Evolutionary conservation across 2,888 invertebrate genomes (phyloP).

Genomic region (Dromius quadrimaculatus): DNA sequence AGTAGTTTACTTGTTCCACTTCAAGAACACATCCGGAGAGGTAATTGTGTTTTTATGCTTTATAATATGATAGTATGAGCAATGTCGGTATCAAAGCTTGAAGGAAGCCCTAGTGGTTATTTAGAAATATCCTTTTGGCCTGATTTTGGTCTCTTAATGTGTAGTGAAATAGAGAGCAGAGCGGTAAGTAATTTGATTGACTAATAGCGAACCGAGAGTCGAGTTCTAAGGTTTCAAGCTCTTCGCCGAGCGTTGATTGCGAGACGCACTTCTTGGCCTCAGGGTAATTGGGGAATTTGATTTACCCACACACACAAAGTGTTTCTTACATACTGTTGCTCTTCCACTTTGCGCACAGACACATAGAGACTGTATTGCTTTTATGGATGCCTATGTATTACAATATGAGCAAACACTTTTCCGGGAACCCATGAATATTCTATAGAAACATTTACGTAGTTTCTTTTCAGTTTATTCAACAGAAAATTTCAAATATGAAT

Average conservation of each 20-base stretch:
- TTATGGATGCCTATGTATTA: no score
- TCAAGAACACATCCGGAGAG: no score
- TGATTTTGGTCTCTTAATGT: conserved; percentile 23
- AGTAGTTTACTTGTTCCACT: no score
- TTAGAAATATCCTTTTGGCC: conserved; percentile 5
- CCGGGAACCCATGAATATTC: no score
- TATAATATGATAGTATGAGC: no score
- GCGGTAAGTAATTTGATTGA: conserved; percentile 45
- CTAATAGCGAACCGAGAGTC: conserved; percentile 18
- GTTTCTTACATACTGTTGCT: conserved; percentile 33
- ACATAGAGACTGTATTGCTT: conserved; percentile 9
- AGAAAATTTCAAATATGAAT: no score
- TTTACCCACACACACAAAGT: conserved; percentile 43
- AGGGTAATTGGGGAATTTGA: conserved; percentile 47
- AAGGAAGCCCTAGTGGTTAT: no score
- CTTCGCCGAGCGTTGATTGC: conserved; percentile 34
- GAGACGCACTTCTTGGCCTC: conserved; percentile 29
- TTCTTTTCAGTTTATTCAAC: no score
- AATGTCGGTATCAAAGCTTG: neutral
- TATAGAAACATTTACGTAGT: no score
- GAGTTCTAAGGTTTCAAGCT: neutral
- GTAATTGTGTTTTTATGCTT: no score
- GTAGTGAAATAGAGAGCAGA: conserved; percentile 38
- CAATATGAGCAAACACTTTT: no score
- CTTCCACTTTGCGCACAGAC: no score